Percentiles rank a stretch among this genome's conserved stretches.
Conservation (phyloP, 2,888 invertebrate species). For the Ophioninae sp. region DNA sequence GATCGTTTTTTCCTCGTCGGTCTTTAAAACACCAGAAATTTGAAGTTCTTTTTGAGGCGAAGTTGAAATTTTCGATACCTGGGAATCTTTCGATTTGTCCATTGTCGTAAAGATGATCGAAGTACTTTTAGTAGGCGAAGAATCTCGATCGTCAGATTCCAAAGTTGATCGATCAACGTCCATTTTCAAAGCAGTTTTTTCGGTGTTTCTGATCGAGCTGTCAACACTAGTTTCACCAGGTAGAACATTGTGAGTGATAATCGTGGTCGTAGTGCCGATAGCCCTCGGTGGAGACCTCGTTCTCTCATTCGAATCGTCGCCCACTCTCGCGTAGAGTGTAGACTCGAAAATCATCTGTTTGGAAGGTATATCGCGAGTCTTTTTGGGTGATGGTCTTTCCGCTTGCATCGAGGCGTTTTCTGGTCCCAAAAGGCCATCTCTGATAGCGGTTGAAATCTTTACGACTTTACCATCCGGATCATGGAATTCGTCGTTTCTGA, state of each 20-base stretch:
- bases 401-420: not conserved
- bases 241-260: constrained; percentile 71
- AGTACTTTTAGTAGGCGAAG: constrained; percentile 28
- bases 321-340: constrained; percentile 68
- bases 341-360: constrained; percentile 72
- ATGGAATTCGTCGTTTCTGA: constrained; percentile 88
- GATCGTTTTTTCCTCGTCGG: constrained; percentile 20
- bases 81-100: constrained; percentile 27
- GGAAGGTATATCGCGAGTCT: constrained; percentile 68
- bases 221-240: constrained; percentile 50
- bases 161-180: constrained; percentile 9
- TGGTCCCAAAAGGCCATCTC: constrained; percentile 84
- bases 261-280: constrained; percentile 74
- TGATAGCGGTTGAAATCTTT: constrained; percentile 89
- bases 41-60: constrained; percentile 55
- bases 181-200: not conserved
- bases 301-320: constrained; percentile 45
- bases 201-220: constrained; percentile 24
- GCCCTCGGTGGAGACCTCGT: constrained; percentile 66
- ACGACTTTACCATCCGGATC: constrained; percentile 89
- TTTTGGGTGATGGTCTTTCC: constrained; percentile 66
- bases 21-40: constrained; percentile 16
- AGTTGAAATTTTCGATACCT: constrained; percentile 15
- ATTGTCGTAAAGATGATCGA: constrained; percentile 26
- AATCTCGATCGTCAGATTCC: constrained; percentile 12